Evolutionary conservation across 1,140 invertebrate species (phyloP), one percentile per base, ranked within the genome.

Genomic region (Monochamus saltuarius): DNA sequence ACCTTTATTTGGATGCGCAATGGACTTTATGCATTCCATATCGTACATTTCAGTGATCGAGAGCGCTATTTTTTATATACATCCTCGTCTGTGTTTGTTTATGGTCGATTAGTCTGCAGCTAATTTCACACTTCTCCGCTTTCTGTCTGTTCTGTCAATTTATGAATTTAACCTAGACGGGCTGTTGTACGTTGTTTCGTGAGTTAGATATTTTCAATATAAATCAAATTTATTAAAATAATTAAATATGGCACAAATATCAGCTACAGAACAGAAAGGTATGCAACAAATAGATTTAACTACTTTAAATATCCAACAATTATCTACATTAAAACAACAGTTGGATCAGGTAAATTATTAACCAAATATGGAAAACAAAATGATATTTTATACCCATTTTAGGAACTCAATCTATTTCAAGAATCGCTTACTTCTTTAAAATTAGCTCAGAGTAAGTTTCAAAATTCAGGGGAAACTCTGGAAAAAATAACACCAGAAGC

Each of bases 371-470:
- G 22, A 14, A 9, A 8, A 39, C 9, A 4, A 13, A 47, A 4
- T 49, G 19, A 19, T n/a, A 4, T 56, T 10, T n/a, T 45, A 51
- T 19, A 63, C 35, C 53, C 11, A 54, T 82, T 80, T 71, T 72
- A 91, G 89, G 94, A 97, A 77, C 80, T 98, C 17, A 83, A 83
- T 69, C 83, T 95, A 13, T 92, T 95, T 75, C 88, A 92, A 81
- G 89, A 92, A 60, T 97, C 94, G 0, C 75, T 97, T 40, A 88
- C 91, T 69, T 91, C 90, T 10, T 79, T 97, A 47, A 95, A 96
- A 81, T 84, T 91, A 66, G 94, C 93, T 6, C 94, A 96, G 78
- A 84, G 80, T 9, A 97, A 95, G 80, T 97, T 93, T 80, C 83
- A 88, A 56, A 91, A 92, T 68, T 95, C 94, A 2, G 88, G 87